phyloP scores from a whole-genome alignment of 2,888 invertebrate genomes.

The Drosophila seclusa region DNA sequence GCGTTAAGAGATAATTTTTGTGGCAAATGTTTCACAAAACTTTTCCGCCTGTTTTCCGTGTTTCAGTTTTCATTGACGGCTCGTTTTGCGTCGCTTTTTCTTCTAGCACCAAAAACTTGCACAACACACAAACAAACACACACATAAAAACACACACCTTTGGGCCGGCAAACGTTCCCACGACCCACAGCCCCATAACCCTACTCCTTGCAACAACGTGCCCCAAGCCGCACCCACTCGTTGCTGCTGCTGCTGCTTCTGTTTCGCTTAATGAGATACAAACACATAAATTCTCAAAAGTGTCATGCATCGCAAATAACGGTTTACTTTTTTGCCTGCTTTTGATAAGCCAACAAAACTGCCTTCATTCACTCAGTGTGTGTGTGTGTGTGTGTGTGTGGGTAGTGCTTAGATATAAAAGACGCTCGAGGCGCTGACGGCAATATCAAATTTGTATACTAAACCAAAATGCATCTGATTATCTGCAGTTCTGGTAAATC shows the following conservation, averaged over 20 bases:
- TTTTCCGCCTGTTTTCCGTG: constrained; percentile 48
- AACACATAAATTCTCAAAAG: constrained; percentile 84
- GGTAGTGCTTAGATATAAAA: constrained; percentile 10
- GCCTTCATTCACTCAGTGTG: constrained; percentile 51
- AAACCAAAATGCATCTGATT: constrained; percentile 14
- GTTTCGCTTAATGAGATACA: constrained; percentile 83
- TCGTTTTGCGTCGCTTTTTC: constrained; percentile 9
- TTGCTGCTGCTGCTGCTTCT: constrained; percentile 15
- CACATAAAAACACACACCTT: constrained; percentile 53
- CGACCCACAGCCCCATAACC: not conserved
- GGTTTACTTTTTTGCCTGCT: constrained; percentile 61
- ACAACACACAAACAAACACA: constrained; percentile 31
- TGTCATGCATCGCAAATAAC: constrained; percentile 83
- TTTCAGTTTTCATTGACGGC: constrained; percentile 44
- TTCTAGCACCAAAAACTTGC: constrained; percentile 47
- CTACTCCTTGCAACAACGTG: not conserved
- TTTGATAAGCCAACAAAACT: constrained; percentile 78
- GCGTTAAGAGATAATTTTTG: constrained; percentile 78
- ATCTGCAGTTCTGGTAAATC: not conserved
- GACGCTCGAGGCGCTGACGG: constrained; percentile 77
- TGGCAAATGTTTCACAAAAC: constrained; percentile 67
- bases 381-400: constrained; percentile 25
- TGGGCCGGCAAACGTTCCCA: constrained; percentile 38
- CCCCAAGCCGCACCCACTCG: not conserved
- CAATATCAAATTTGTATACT: constrained; percentile 73